phyloP scores from a whole-genome alignment of 2,113 vertebrate species.

The Condylura cristata region DNA sequence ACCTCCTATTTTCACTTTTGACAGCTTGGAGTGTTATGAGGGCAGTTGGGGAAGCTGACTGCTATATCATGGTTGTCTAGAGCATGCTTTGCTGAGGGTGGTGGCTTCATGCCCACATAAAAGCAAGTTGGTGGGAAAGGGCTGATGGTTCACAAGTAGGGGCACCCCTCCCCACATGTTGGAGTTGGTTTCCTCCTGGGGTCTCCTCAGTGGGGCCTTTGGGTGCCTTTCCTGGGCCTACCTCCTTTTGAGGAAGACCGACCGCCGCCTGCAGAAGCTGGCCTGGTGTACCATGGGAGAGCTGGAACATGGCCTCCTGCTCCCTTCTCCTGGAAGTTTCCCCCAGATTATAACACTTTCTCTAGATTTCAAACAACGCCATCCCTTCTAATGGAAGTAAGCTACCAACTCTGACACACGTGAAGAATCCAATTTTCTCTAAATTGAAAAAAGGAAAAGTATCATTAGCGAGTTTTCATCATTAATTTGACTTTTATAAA shows the following conservation, averaged over 20 bases:
- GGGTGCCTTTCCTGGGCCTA: background rate
- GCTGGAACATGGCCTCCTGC: background rate
- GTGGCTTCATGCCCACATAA: rapidly evolving
- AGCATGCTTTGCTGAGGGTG: background rate
- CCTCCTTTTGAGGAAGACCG: background rate
- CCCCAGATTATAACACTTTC: background rate
- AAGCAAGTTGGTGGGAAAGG: background rate
- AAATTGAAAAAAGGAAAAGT: constrained; percentile 34
- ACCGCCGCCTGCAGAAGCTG: background rate
- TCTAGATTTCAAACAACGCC: background rate
- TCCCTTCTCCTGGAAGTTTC: background rate
- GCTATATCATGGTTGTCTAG: too few species aligned
- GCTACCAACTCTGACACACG: constrained; percentile 26
- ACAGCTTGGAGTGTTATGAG: background rate
- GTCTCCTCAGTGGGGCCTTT: background rate
- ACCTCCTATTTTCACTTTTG: background rate
- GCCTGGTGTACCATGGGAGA: background rate
- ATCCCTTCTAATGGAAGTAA: background rate
- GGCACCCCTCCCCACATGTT: background rate
- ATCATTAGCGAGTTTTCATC: constrained; percentile 20
- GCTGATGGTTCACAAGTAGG: rapidly evolving
- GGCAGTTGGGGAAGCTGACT: background rate
- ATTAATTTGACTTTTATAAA: constrained; percentile 59
- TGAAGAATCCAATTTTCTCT: constrained; percentile 52
- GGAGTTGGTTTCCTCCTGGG: background rate